Percentiles rank a stretch among this genome's conserved stretches.
Conservation (phyloP, 2,888 invertebrate genomes). For the Apamea anceps region DNA sequence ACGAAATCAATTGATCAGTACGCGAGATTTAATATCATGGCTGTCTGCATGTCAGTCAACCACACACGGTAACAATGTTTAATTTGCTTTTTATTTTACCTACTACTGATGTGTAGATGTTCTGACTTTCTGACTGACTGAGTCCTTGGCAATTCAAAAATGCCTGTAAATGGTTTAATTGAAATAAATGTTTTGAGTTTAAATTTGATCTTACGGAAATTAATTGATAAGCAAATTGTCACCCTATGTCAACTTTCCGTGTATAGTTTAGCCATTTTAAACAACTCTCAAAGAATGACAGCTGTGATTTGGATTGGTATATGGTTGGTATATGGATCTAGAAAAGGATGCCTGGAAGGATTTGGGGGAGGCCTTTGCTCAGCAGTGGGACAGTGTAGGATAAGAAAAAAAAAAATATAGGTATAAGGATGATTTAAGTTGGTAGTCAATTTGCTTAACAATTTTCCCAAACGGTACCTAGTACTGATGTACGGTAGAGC, state of each 20-base stretch:
- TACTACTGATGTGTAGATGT: not conserved
- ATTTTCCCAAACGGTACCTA: not conserved
- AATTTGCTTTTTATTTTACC: not conserved
- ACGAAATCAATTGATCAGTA: not conserved
- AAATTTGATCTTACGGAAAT: not conserved
- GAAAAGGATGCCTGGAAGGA: no score
- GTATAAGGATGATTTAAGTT: no score
- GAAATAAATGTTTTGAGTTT: no score
- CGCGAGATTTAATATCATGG: not conserved
- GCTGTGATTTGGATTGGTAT: no score
- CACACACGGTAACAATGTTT: not conserved
- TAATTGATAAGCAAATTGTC: not conserved
- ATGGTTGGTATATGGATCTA: no score
- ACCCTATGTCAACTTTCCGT: not conserved
- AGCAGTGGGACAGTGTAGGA: no score
- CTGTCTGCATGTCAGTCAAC: not conserved
- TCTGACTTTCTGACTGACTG: no score
- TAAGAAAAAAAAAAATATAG: no score
- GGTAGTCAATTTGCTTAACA: not conserved
- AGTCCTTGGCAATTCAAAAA: no score
- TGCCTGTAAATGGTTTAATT: no score
- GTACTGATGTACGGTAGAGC: not conserved
- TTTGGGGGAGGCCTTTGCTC: no score
- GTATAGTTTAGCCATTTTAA: not conserved
- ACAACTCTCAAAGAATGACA: not conserved